phyloP scores from a whole-genome alignment of 2,888 invertebrate species.

The Mythimna impura region DNA sequence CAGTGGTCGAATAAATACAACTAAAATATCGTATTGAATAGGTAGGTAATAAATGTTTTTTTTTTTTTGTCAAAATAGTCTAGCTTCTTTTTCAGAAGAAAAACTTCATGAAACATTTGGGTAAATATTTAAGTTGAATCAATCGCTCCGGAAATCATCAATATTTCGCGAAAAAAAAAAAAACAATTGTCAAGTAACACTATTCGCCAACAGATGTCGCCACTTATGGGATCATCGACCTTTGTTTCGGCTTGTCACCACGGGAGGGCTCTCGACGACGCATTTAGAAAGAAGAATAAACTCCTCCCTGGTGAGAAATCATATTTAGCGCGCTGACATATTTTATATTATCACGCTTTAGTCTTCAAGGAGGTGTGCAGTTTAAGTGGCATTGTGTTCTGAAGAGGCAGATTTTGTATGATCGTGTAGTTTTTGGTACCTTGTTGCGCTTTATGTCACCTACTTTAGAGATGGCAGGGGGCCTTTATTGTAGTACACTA shows the following conservation, averaged over 20 bases:
- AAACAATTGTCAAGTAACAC: constrained; percentile 33
- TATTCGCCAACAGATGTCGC: constrained; percentile 71
- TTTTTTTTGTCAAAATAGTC: neutral
- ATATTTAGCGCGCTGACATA: constrained; percentile 15
- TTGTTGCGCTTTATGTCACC: neutral
- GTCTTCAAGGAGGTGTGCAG: constrained; percentile 12
- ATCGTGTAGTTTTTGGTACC: constrained; percentile 1
- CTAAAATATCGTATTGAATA: neutral
- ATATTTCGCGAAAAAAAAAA: neutral
- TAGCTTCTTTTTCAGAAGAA: neutral
- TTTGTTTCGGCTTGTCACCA: constrained; percentile 51
- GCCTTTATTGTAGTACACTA: constrained; percentile 15
- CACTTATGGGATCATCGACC: constrained; percentile 33
- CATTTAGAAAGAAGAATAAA: constrained; percentile 52
- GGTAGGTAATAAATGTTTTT: neutral
- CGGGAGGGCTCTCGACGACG: constrained; percentile 63
- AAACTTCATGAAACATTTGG: neutral
- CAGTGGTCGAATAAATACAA: neutral
- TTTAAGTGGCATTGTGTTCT: constrained; percentile 28
- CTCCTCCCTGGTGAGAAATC: constrained; percentile 54
- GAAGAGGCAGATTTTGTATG: constrained; percentile 17
- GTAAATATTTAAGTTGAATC: no score
- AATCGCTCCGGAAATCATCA: no score
- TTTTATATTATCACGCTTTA: constrained; percentile 28
- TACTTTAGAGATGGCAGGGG: neutral